Evolutionary conservation across 2,797 vertebrate genomes (phyloP), one percentile per base, ranked within the genome.

Genomic region (Mionectes olivaceus): DNA sequence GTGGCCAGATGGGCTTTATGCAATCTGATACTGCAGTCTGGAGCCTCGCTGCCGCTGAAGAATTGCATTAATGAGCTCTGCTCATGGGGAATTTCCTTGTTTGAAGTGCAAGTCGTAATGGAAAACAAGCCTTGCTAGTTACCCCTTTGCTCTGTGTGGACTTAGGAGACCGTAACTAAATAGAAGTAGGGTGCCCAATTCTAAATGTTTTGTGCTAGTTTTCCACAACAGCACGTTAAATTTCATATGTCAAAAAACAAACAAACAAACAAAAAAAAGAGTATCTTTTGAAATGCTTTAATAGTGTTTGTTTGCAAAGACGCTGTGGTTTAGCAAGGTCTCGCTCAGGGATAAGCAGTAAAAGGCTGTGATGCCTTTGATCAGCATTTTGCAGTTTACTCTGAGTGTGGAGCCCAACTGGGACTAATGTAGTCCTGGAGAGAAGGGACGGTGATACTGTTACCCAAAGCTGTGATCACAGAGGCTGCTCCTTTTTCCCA

Each of bases 141-240:
- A 17, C 22, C 13, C 3, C 37, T 68, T 32, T 28, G 74, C 65
- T 60, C 41, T 32, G 13, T 16, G 4, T 7, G 2, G 25, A 19
- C 49, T 52, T 39, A 25, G 27, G 43, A 24, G 59, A 46, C 2
- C 2, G 41, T 9, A 30, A 32, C 30, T 43, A 4, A 56, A 52
- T 0, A 64, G 32, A 44, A 44, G 33, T 41, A 56, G 27, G 14
- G 18, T 3, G 4, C 33, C 21, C 16, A 1, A 0, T n/a, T 25
- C 37, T 75, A 9, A 56, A 23, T 21, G 23, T 13, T 43, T 11
- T 43, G 41, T 43, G 32, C 43, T 17, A 13, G 16, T 68, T 73
- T 90, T 59, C 28, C 6, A 1, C 44, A 3, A 4, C 12, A 32
- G 11, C 25, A 52, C 7, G 0, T 25, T 56, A 11, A 32, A 43